These are phyloP conservation scores for Drosophila longiperda DNA, from an alignment of 2,888 invertebrate genomes.

Conservation along the genomic window DNA sequence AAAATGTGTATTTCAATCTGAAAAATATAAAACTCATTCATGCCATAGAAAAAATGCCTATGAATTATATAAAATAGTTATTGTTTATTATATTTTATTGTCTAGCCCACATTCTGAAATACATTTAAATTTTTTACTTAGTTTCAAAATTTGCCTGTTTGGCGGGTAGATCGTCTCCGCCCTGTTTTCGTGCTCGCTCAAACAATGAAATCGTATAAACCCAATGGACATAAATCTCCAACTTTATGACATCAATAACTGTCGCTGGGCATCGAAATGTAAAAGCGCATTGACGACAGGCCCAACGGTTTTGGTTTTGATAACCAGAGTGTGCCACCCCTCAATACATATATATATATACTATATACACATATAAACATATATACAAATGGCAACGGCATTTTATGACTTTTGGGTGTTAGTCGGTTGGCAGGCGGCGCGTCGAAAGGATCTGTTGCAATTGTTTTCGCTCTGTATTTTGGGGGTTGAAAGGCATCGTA, in stretches of 20 bases:
- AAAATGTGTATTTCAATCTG: neutral
- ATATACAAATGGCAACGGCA: slow-evolving; percentile 70
- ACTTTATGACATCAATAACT: slow-evolving; percentile 81
- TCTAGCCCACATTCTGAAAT: neutral
- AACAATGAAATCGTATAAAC: slow-evolving; percentile 44
- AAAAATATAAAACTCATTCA: neutral
- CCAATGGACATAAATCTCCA: slow-evolving; percentile 74
- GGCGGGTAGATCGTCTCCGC: slow-evolving; percentile 28
- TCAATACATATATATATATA: slow-evolving; percentile 28
- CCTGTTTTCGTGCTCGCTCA: slow-evolving; percentile 15
- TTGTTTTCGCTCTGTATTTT: slow-evolving; percentile 53
- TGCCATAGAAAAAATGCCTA: neutral
- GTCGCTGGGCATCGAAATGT: slow-evolving; percentile 63
- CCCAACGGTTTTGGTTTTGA: slow-evolving; percentile 57
- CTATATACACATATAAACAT: slow-evolving; percentile 23
- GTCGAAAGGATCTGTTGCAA: slow-evolving; percentile 75
- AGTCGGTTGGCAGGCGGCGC: slow-evolving; percentile 38
- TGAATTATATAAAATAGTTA: neutral
- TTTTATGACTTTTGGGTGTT: slow-evolving; percentile 78
- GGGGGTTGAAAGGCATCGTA: slow-evolving; percentile 73
- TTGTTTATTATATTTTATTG: neutral
- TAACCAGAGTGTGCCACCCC: slow-evolving; percentile 66
- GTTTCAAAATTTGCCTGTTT: slow-evolving; percentile 36
- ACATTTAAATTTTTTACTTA: neutral
- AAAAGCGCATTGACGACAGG: slow-evolving; percentile 55